Evolutionary conservation across 2,888 invertebrate genomes (phyloP), one percentile per base, ranked within the genome.

Genomic region (Drosophila neonasuta): DNA sequence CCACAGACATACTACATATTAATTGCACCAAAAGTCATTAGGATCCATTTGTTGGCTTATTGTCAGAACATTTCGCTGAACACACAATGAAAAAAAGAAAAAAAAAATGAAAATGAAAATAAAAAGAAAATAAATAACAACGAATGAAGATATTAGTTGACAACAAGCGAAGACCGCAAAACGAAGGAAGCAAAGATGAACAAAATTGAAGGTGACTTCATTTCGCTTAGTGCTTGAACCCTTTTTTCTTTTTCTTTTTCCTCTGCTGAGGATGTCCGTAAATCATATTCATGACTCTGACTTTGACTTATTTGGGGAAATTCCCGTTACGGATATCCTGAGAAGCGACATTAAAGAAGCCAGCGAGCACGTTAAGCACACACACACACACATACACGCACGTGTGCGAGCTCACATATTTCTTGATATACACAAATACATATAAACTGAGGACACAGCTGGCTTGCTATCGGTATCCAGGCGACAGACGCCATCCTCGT

Each of bases 401-500:
- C 11, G 36, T 11, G 24, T 48, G 13, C 11, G 36, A 10, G n/a
- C n/a, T 29, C 10, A 24, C 15, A 20, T 10, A 45, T 10, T 30
- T 10, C 20, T 9, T 9, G 13, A 24, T 20, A 36, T 10, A 17
- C n/a, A 56, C 41, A 34, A n/a, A 48, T 36, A 45, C n/a, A 39
- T 24, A 29, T 7, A 49, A 5, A 64, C 20, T 20, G n/a, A 30
- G 13, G 48, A 24, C 59, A 65, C 44, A 71, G 74, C 54, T 58
- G 66, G 61, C 24, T 24, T 24, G 24, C 5, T 36, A n/a, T 36
- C 36, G 11, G n/a, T 54, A 62, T 64, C 58, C 76, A 46, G 52
- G 68, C 68, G 57, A 63, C 60, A 61, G 63, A 46, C 71, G 71
- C 60, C 49, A 59, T 59, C 41, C 45, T 30, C 17, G 46, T 60